Percentiles rank a stretch among this genome's conserved stretches.
Conservation (phyloP, 2,888 invertebrate genomes). For the Gasteruption jaculator region DNA sequence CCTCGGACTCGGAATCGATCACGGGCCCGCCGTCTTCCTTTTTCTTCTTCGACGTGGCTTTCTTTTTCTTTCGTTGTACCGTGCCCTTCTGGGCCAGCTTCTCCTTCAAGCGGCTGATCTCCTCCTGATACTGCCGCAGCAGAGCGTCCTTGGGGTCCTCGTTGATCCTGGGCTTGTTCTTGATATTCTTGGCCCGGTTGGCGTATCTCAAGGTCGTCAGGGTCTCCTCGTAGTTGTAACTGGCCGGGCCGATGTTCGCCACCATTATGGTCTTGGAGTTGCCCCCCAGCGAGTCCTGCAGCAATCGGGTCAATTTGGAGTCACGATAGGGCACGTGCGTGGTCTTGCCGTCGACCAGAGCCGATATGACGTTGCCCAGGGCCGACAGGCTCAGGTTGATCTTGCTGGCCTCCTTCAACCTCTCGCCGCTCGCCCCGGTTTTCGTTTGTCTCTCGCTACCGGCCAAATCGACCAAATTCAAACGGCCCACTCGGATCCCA, state of each 20-base stretch:
- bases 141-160: conserved; percentile 99
- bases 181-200: conserved; percentile 95
- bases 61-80: conserved; percentile 51
- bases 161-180: conserved; percentile 97
- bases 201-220: conserved; percentile 95
- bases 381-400: conserved; percentile 96
- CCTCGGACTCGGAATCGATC: conserved; percentile 45
- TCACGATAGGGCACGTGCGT: conserved; percentile 97
- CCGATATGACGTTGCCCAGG: conserved; percentile 97
- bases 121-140: conserved; percentile 90
- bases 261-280: conserved; percentile 99
- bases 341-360: conserved; percentile 86
- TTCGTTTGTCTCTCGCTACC: conserved; percentile 97
- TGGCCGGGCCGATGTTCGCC: conserved; percentile 97
- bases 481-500: conserved; percentile 76
- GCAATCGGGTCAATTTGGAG: conserved; percentile 90
- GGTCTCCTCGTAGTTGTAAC: conserved; percentile 97
- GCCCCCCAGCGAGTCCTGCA: conserved; percentile 97
- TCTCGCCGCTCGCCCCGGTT: conserved; percentile 90
- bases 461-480: conserved; percentile 96
- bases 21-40: conserved; percentile 52
- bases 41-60: conserved; percentile 54
- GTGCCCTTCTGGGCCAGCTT: conserved; percentile 43
- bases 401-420: conserved; percentile 93
- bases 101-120: conserved; percentile 73